Base-by-base conservation (phyloP, 2,888 invertebrate species). In the Linyphia triangularis region DNA sequence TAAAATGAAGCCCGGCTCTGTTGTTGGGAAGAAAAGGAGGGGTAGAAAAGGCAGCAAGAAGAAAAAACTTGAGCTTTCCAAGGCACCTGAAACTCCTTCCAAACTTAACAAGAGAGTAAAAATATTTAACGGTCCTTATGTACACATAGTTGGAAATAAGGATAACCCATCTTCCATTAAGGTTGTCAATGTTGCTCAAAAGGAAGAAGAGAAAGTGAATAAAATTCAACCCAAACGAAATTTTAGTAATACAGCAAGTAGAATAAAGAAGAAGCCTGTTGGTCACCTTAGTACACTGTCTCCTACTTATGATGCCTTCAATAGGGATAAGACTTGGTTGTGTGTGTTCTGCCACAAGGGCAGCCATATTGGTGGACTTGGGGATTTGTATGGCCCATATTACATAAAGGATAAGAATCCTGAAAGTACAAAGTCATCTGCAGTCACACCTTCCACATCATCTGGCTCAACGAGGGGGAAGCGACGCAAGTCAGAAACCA, bases 371-470 rank as follows among this genome's bases (percentile, higher is more conserved):
- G 93, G 93, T 73, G 94, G 94, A 0, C 93, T 96, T 19, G 98
- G 98, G 1, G 98, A 98, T 93, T 94, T 98, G 75, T 98, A 97
- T 93, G 98, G 98, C 0, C 98, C 98, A 0, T 98, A 98, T 92
- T 94, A 96, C 89, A 90, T 91, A 19, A 90, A 91, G 22, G 90
- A 90, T 30, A 89, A 89, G 40, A 84, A 84, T 65, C 22, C 16
- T 4, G 67, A 61, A 19, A 72, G 28, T 61, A 24, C 57, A 43
- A 82, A 89, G 40, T 40, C 51, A 16, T 28, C 43, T 4, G 9
- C 89, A 16, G 16, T 63, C 22, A 2, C 69, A 30, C n/a, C 86
- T 37, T 59, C 28, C 43, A 77, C 30, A 19, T 57, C 59, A 37
- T 24, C 67, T n/a, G 40, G 86, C 26, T 43, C 43, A 13, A 33